phyloP scores from a whole-genome alignment of 1,140 invertebrate genomes.

The Papilio aristodemus region DNA sequence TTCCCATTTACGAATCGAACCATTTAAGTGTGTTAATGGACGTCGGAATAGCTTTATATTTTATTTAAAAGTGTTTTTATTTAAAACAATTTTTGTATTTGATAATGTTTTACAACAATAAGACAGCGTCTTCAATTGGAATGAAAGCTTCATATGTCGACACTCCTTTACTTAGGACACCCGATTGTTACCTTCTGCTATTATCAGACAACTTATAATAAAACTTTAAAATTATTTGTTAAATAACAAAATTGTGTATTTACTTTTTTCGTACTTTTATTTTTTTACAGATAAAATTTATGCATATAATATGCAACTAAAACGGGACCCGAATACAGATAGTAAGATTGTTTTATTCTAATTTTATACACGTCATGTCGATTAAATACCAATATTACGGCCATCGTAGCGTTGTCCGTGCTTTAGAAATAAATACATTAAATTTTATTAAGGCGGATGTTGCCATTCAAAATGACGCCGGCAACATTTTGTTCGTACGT shows the following conservation, averaged over 20 bases:
- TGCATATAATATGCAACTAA: not conserved
- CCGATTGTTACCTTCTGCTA: not conserved
- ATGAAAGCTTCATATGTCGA: not conserved
- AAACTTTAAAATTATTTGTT: too few species aligned
- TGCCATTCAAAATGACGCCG: constrained; percentile 55
- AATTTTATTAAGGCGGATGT: constrained; percentile 62
- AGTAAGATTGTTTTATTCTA: constrained; percentile 15
- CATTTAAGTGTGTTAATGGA: constrained; percentile 23
- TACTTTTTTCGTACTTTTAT: not conserved
- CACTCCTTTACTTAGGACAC: not conserved
- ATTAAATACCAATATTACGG: constrained; percentile 51
- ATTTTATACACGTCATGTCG: constrained; percentile 35
- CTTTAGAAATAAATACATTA: constrained; percentile 56
- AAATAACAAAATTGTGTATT: too few species aligned
- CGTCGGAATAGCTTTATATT: constrained; percentile 1
- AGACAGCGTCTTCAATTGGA: not conserved
- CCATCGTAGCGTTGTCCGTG: constrained; percentile 44
- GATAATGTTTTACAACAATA: not conserved
- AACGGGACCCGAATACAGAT: constrained; percentile 1
- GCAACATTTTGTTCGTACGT: constrained; percentile 46
- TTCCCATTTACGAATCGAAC: not conserved
- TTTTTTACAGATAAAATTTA: not conserved
- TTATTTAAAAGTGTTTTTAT: not conserved
- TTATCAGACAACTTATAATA: too few species aligned
- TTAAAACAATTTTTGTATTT: not conserved